Conservation (phyloP, 2,888 invertebrate genomes). For the Drosophila histrio region DNA sequence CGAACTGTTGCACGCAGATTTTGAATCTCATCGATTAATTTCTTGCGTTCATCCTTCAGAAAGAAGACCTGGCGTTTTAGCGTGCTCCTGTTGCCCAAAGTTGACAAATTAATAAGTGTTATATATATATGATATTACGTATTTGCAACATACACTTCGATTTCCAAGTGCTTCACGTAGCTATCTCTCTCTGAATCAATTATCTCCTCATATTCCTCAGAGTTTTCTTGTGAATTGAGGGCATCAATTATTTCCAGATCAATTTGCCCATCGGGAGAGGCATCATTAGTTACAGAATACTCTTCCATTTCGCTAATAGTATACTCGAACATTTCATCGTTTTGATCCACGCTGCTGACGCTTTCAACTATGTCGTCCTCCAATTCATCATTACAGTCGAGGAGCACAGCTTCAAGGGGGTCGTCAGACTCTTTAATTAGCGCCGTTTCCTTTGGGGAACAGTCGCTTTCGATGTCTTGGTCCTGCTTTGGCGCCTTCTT, state of each 20-base stretch:
- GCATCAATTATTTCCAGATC: slow-evolving; percentile 39
- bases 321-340: slow-evolving; percentile 33
- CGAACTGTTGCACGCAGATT: slow-evolving; percentile 21
- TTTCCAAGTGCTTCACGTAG: slow-evolving; percentile 51
- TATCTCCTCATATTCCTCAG: slow-evolving; percentile 38
- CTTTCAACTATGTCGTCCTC: slow-evolving; percentile 1
- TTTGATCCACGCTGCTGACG: not conserved
- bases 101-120: not conserved
- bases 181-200: slow-evolving; percentile 23
- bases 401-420: not conserved
- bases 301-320: slow-evolving; percentile 12
- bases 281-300: not conserved
- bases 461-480: not conserved
- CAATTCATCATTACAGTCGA: not conserved
- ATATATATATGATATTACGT: not conserved
- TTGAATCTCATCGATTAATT: slow-evolving; percentile 38
- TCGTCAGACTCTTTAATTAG: not conserved
- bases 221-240: slow-evolving; percentile 10
- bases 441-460: not conserved
- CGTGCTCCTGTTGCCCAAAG: slow-evolving; percentile 18
- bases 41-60: slow-evolving; percentile 43
- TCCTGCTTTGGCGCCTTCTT: not conserved
- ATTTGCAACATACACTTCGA: slow-evolving; percentile 42
- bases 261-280: not conserved
- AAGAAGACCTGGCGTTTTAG: slow-evolving; percentile 44